Evolutionary conservation across 2,888 invertebrate species (phyloP), one percentile per base, ranked within the genome.

Genomic region (Drosophila dives): DNA sequence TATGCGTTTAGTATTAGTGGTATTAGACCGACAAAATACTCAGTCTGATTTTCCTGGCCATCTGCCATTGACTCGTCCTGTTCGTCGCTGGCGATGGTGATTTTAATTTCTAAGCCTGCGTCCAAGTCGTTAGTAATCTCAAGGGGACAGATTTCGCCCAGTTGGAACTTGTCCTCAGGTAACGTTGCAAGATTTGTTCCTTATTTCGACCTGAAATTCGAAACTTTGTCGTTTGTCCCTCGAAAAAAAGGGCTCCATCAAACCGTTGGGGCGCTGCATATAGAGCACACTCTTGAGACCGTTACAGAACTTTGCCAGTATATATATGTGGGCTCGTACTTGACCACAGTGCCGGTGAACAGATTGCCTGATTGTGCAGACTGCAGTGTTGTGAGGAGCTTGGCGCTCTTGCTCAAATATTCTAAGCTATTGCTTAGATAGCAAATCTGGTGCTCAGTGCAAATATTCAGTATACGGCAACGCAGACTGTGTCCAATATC

Each of bases 381-480:
- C 0, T 94, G 90, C 54, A 94, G 93, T 2, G 93, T 92, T 1
- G 88, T 91, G 7, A 97, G 92, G 38, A 95, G 92, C 20, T 94
- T 93, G 2, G 94, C 88, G 0, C 94, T 93, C 0, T 94, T 94
- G 0, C 94, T 91, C 70, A 97, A 91, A 12, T 97, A 94, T 3
- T 95, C 94, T 4, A 94, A 94, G 82, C 96, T 96, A 83, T 96
- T 92, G 0, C 96, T 96, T 26, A 97, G 93, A 59, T 94, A 91
- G 2, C 95, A 91, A 5, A 93, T 93, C 32, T 93, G 93, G 23
- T 92, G 93, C 0, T 91, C 93, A 0, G 85, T 68, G 75, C 94
- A 94, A 5, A 94, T 88, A 0, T 91, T 91, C 38, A 96, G 91
- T 6, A 97, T 95, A 3, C 95, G 94, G 0, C 95, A 95, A n/a